phyloP scores from a whole-genome alignment of 1,140 invertebrate genomes.

The Neuroterus valhalla region DNA sequence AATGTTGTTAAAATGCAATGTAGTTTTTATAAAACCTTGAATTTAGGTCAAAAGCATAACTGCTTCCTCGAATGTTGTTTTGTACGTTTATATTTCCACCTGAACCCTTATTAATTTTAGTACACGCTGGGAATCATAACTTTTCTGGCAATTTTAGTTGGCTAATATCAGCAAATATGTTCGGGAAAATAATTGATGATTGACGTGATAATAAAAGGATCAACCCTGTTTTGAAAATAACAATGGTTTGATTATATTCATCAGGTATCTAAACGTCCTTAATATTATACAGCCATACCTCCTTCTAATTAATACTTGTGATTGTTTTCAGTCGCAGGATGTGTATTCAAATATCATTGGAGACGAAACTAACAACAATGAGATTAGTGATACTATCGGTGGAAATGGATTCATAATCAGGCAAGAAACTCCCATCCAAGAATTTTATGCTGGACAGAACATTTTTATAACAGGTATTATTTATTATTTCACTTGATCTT shows the following conservation, averaged over 20 bases:
- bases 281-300: too few species aligned
- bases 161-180: too few species aligned
- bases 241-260: too few species aligned
- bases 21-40: neutral
- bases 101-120: neutral
- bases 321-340: slow-evolving; percentile 33
- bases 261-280: too few species aligned
- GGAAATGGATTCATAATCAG: slow-evolving; percentile 46
- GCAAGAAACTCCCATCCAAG: slow-evolving; percentile 59
- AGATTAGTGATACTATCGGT: slow-evolving; percentile 47
- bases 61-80: neutral
- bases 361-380: slow-evolving; percentile 61
- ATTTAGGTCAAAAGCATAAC: slow-evolving; percentile 7
- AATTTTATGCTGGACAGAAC: slow-evolving; percentile 63
- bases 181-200: too few species aligned
- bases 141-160: too few species aligned
- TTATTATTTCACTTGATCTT: neutral
- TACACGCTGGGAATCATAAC: neutral
- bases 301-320: neutral
- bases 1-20: neutral
- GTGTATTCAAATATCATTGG: slow-evolving; percentile 49
- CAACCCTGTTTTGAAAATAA: too few species aligned
- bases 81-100: neutral
- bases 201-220: too few species aligned
- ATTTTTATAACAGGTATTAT: slow-evolving; percentile 67